Percentiles rank a stretch among this genome's conserved stretches.
Evolutionary conservation across 2,888 invertebrate species (phyloP).

Genomic region (Meghimatium bilineatum): DNA sequence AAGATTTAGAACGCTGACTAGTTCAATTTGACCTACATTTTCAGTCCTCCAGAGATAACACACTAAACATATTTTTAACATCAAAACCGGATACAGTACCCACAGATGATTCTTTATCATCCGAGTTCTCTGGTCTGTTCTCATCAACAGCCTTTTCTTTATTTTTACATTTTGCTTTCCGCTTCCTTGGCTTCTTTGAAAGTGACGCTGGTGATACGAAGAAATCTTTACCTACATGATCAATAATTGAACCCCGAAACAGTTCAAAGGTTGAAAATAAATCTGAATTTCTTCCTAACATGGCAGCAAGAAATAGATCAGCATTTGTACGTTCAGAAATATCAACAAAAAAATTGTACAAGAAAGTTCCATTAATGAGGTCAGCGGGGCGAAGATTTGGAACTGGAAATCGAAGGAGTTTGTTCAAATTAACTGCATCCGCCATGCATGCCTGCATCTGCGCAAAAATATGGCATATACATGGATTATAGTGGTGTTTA

Average conservation of each 20-base stretch:
- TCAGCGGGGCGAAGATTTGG: conserved; percentile 54
- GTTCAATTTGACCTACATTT: too few relatives aligned
- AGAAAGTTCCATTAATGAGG: conserved; percentile 69
- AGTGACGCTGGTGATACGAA: not conserved
- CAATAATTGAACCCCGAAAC: conserved; percentile 22
- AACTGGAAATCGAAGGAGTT: conserved; percentile 67
- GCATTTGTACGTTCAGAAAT: conserved; percentile 59
- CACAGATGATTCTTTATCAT: not conserved
- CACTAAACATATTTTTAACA: conserved; percentile 31
- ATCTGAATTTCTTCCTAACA: conserved; percentile 58
- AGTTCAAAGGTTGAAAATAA: conserved; percentile 43
- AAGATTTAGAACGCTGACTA: too few relatives aligned
- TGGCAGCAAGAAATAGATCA: conserved; percentile 59
- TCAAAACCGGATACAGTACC: conserved; percentile 13
- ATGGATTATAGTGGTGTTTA: conserved; percentile 56
- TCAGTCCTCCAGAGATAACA: conserved; percentile 27
- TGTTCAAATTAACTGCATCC: conserved; percentile 68
- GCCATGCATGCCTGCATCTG: conserved; percentile 74
- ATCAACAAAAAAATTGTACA: conserved; percentile 68
- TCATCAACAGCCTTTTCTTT: not conserved
- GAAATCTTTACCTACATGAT: not conserved
- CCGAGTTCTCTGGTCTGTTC: not conserved
- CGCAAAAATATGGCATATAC: conserved; percentile 69
- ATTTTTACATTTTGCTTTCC: conserved; percentile 13
- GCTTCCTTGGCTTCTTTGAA: conserved; percentile 16